A percentile compares a stretch with the other conserved stretches of the same genome.
phyloP scores from a whole-genome alignment of 2,888 invertebrate species.

The Microctonus hyperodae region DNA sequence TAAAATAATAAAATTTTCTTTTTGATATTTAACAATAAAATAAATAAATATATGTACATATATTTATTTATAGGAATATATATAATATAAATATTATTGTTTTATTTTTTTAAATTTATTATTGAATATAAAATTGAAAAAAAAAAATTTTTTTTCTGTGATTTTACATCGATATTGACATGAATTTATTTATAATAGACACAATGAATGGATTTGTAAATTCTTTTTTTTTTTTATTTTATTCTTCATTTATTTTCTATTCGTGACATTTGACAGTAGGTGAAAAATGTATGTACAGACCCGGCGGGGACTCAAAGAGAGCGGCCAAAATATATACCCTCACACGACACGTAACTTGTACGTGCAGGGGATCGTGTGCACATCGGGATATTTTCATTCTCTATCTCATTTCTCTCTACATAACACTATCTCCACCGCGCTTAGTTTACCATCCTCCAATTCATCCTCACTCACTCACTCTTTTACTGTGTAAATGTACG shows the following conservation, averaged over 20 bases:
- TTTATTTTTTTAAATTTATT: no score
- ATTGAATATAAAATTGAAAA: no score
- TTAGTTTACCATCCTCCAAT: neutral
- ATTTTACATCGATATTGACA: neutral
- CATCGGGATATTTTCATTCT: neutral
- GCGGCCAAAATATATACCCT: neutral
- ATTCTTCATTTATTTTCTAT: neutral
- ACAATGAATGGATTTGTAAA: neutral
- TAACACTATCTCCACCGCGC: no score
- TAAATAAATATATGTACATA: no score
- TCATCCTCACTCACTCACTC: neutral
- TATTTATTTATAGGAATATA: no score
- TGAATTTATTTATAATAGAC: neutral
- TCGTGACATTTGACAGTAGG: conserved; percentile 17
- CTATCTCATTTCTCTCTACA: neutral
- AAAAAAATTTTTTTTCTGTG: no score
- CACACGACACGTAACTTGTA: neutral
- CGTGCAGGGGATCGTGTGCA: neutral
- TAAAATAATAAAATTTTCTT: no score
- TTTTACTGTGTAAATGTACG: conserved; percentile 32
- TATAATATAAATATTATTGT: no score
- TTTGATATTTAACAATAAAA: no score
- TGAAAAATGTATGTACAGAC: neutral
- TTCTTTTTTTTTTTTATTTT: neutral
- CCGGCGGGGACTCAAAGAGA: neutral